A percentile compares a stretch with the other conserved stretches of the same genome.
These are phyloP conservation scores for Lutjanus argentimaculatus DNA, from an alignment of 2,797 vertebrate species.

Conservation along the genomic window DNA sequence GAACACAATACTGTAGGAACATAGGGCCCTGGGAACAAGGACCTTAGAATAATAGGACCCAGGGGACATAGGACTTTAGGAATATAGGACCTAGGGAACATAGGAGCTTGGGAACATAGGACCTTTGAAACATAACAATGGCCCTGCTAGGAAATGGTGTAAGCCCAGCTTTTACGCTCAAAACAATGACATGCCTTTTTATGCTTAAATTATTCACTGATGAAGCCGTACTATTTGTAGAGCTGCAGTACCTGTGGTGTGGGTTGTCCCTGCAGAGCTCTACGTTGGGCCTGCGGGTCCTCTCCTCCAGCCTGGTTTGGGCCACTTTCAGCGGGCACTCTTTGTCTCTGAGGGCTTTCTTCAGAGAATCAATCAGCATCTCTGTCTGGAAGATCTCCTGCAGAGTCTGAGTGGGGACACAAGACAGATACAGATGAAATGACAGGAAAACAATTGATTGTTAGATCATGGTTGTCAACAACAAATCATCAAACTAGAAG, in stretches of 20 bases:
- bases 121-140: too few species aligned
- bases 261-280: constrained; percentile 94
- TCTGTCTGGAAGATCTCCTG: constrained; percentile 95
- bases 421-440: background rate
- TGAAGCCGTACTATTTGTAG: rapidly evolving
- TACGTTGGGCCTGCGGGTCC: constrained; percentile 90
- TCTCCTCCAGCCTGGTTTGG: constrained; percentile 93
- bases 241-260: constrained; percentile 87
- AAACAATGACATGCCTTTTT: too few species aligned
- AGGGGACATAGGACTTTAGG: too few species aligned
- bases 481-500: background rate
- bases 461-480: background rate
- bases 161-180: background rate
- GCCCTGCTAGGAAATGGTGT: too few species aligned
- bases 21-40: too few species aligned
- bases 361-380: constrained; percentile 90
- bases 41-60: too few species aligned
- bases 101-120: too few species aligned
- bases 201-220: too few species aligned
- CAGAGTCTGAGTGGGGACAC: constrained; percentile 85
- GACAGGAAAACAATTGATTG: background rate
- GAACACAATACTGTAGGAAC: too few species aligned
- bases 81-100: too few species aligned
- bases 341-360: constrained; percentile 92
- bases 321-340: constrained; percentile 91